Conservation (phyloP, 1,140 invertebrate species). For the Ruditapes philippinarum region DNA sequence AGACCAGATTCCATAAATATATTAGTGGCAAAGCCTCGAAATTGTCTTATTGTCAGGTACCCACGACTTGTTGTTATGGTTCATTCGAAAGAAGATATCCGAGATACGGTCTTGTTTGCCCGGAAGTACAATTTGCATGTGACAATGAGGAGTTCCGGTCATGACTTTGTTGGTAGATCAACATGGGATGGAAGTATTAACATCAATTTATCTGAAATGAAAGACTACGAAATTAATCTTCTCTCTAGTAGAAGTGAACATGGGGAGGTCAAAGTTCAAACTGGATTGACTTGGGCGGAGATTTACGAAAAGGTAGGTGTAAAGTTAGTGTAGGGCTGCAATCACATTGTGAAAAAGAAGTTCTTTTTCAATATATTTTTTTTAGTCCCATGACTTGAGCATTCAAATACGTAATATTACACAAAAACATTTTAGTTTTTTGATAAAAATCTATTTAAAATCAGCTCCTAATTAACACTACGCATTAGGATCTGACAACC, state of each 20-base stretch:
- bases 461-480: too few relatives aligned
- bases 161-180: constrained; percentile 72
- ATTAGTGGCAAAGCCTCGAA: too few relatives aligned
- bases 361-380: too few relatives aligned
- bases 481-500: too few relatives aligned
- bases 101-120: constrained; percentile 68
- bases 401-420: too few relatives aligned
- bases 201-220: constrained; percentile 70
- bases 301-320: constrained; percentile 71
- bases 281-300: constrained; percentile 69
- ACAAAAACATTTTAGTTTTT: too few relatives aligned
- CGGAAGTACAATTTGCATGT: constrained; percentile 69
- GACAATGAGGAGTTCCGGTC: constrained; percentile 72
- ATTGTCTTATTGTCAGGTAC: background rate
- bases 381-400: too few relatives aligned
- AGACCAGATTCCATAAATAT: too few relatives aligned
- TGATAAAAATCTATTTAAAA: too few relatives aligned
- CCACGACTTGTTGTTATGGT: constrained; percentile 49
- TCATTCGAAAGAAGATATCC: constrained; percentile 57
- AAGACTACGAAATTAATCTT: constrained; percentile 65
- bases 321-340: too few relatives aligned
- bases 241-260: constrained; percentile 33
- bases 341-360: too few relatives aligned
- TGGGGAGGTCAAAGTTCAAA: constrained; percentile 69
- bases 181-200: constrained; percentile 68